Percentiles rank a stretch among this genome's conserved stretches.
Conservation (phyloP, 2,797 vertebrate species). For the Cyprinella venusta region DNA sequence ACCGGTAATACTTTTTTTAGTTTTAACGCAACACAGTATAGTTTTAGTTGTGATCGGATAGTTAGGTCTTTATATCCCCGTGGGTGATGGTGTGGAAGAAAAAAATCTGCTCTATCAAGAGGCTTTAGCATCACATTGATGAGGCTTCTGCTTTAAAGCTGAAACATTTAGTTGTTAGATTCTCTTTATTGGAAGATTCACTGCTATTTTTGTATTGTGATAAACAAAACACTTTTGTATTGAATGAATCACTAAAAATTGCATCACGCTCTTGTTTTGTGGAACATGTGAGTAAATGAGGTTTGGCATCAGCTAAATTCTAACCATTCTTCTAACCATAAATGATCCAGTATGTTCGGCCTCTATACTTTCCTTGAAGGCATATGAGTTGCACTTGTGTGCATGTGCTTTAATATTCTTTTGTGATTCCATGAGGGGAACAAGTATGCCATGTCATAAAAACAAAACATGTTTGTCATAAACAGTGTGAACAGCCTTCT, state of each 20-base stretch:
- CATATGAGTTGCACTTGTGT: not conserved
- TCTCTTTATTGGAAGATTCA: not conserved
- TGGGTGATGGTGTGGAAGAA: too few relatives aligned
- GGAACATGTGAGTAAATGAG: not conserved
- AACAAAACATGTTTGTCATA: conserved; percentile 7
- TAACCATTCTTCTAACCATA: not conserved
- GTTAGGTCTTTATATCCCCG: not conserved
- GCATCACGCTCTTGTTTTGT: not conserved
- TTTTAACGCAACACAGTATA: too few relatives aligned
- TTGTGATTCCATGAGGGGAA: not conserved
- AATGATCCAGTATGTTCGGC: not conserved
- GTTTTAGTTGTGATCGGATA: too few relatives aligned
- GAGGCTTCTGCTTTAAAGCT: not conserved
- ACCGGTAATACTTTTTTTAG: too few relatives aligned
- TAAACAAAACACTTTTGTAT: not conserved
- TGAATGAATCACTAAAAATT: not conserved
- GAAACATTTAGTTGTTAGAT: not conserved
- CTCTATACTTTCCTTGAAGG: not conserved
- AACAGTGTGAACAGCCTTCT: not conserved
- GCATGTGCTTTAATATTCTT: not conserved
- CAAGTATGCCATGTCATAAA: not conserved
- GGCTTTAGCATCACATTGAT: not conserved
- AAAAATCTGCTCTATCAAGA: not conserved
- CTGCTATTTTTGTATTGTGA: not conserved
- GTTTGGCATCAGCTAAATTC: not conserved